Evolutionary conservation across 2,113 vertebrate species (phyloP).

Genomic region (Micromys minutus): DNA sequence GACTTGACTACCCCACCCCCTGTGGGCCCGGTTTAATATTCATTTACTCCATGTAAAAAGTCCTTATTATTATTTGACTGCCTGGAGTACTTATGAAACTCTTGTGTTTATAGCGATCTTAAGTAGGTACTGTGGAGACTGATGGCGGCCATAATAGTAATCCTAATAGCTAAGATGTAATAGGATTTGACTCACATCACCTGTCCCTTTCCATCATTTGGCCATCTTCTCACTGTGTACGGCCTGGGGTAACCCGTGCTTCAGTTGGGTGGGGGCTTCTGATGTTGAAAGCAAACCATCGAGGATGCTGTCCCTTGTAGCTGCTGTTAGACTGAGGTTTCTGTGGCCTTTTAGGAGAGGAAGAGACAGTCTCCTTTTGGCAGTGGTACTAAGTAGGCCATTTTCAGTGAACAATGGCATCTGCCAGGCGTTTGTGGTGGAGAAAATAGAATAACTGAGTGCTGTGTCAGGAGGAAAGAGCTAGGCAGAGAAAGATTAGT

Average conservation of each 20-base stretch:
- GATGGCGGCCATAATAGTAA: not conserved
- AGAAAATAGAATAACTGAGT: not conserved
- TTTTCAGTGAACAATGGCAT: not conserved
- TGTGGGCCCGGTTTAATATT: not conserved
- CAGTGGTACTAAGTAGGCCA: not conserved
- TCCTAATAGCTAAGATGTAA: not conserved
- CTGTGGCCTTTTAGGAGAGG: not conserved
- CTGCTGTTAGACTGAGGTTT: not conserved
- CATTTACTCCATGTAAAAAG: conserved; percentile 17
- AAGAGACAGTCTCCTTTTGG: conserved; percentile 29
- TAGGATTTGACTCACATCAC: not conserved
- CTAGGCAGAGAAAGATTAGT: not conserved
- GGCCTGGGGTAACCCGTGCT: not conserved
- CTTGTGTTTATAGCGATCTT: not conserved
- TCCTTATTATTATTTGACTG: conserved; percentile 20
- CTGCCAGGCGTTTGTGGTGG: not conserved
- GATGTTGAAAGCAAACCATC: not conserved
- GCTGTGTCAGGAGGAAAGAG: not conserved
- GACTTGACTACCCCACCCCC: not conserved
- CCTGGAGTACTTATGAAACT: not conserved
- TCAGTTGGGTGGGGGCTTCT: not conserved
- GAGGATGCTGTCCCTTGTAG: conserved; percentile 4
- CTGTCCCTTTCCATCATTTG: not conserved
- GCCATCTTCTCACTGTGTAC: not conserved
- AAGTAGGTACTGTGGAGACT: not conserved